Conservation (phyloP, 2,797 vertebrate genomes). For the Enteromius anoplus region DNA sequence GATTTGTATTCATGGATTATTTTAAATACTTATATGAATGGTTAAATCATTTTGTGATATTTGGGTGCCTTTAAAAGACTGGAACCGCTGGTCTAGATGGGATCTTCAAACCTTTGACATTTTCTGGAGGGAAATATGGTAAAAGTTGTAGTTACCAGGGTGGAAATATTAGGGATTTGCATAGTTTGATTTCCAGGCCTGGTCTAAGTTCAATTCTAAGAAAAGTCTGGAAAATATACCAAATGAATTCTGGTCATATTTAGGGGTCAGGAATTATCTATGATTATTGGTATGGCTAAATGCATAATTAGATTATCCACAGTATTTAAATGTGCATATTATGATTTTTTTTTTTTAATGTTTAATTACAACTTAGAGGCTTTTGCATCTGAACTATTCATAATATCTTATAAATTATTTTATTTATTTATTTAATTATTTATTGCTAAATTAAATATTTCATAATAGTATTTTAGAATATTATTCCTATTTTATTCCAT, state of each 20-base stretch:
- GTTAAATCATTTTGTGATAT: background rate
- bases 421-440: too few relatives aligned
- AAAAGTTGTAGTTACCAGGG: background rate
- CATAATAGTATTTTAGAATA: background rate
- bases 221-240: background rate
- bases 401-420: background rate
- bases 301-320: background rate
- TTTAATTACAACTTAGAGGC: background rate
- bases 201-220: background rate
- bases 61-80: background rate
- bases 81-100: background rate
- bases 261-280: background rate
- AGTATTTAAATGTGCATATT: background rate
- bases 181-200: background rate
- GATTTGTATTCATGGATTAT: too few relatives aligned
- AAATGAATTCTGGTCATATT: background rate
- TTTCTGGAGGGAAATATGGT: background rate
- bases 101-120: background rate
- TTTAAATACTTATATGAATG: too few relatives aligned
- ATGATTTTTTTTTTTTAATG: background rate
- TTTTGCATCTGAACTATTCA: background rate
- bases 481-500: background rate
- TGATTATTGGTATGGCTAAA: background rate
- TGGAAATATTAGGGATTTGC: background rate
- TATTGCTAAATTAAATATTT: background rate